Conservation (phyloP, 2,888 invertebrate genomes). For the Micropterix aruncella region DNA sequence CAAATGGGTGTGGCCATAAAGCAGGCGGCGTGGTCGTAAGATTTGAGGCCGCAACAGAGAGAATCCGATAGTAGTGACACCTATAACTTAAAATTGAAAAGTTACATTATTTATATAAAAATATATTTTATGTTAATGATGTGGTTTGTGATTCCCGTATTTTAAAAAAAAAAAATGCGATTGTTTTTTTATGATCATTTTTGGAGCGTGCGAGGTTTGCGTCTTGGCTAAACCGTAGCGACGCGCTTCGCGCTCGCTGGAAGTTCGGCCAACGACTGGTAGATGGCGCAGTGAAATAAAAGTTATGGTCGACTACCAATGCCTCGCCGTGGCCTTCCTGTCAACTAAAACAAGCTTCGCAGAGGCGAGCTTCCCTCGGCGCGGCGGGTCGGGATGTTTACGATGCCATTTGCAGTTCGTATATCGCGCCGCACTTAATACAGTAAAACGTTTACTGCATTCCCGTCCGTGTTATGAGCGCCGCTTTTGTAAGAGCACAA, state of each 20-base stretch:
- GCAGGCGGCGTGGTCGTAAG: not conserved
- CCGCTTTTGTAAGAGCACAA: not conserved
- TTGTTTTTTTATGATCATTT: no score
- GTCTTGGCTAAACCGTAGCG: constrained; percentile 8
- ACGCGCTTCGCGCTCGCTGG: constrained; percentile 4
- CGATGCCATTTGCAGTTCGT: constrained; percentile 34
- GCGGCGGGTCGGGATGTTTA: constrained; percentile 25
- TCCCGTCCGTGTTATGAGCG: not conserved
- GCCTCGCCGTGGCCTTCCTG: no score
- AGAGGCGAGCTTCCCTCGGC: no score
- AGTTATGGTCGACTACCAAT: no score
- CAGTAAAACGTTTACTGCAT: constrained; percentile 18
- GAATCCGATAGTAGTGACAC: no score
- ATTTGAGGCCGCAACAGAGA: not conserved
- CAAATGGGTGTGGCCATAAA: constrained; percentile 12
- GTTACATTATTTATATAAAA: not conserved
- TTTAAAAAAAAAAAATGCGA: no score
- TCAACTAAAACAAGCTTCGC: no score
- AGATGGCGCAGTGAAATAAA: constrained; percentile 10
- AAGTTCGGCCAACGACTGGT: constrained; percentile 9
- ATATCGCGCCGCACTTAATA: constrained; percentile 32
- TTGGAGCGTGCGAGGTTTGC: constrained; percentile 10
- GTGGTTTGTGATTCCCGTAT: not conserved
- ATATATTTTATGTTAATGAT: not conserved
- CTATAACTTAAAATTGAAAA: no score